Percentiles rank a stretch among this genome's conserved stretches.
Conservation (phyloP, 2,888 invertebrate species). For the Caenorhabditis doughertyi region DNA sequence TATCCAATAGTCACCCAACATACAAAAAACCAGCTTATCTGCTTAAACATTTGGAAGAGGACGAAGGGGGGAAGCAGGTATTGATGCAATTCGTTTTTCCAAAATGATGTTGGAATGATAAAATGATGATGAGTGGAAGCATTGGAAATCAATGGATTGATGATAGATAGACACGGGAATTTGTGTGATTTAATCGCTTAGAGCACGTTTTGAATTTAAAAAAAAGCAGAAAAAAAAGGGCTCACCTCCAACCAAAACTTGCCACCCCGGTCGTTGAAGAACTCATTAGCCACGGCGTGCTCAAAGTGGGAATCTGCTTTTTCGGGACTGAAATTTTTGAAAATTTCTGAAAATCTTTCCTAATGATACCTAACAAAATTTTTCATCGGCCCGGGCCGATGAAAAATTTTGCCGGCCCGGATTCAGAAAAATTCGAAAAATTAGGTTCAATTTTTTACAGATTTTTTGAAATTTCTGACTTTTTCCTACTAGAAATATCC, state of each 20-base stretch:
- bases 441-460: no score
- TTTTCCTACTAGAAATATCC: no score
- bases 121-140: conserved; percentile 20
- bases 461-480: no score
- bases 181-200: not conserved
- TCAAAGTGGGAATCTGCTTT: conserved; percentile 75
- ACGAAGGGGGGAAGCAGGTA: conserved; percentile 41
- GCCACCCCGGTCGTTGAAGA: conserved; percentile 77
- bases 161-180: conserved; percentile 2
- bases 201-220: not conserved
- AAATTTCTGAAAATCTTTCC: not conserved
- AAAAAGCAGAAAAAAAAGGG: not conserved
- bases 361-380: no score
- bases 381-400: no score
- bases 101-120: conserved; percentile 14
- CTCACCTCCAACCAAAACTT: conserved; percentile 79
- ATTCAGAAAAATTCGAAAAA: no score
- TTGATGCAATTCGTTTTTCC: conserved; percentile 54
- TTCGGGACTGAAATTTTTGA: conserved; percentile 67
- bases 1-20: conserved; percentile 52
- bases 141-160: not conserved
- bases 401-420: no score
- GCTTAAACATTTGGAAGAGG: conserved; percentile 27
- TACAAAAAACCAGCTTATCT: conserved; percentile 59
- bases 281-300: conserved; percentile 76